Percentiles rank a stretch among this genome's conserved stretches.
Evolutionary conservation across 2,113 vertebrate genomes (phyloP).

Genomic region (Pluvialis apricaria): DNA sequence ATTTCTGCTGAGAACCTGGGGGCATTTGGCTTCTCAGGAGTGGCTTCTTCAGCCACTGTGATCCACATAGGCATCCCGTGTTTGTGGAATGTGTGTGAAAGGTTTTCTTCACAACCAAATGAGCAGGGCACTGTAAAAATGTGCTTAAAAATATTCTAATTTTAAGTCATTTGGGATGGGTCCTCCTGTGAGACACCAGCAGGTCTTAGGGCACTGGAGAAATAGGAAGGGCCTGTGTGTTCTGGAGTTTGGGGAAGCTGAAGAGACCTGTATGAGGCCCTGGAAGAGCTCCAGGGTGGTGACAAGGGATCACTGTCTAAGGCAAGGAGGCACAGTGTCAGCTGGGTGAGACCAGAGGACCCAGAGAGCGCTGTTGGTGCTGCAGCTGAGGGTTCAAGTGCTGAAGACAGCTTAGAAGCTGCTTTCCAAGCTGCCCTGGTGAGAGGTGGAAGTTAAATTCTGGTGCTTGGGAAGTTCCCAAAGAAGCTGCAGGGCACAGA

Average conservation of each 20-base stretch:
- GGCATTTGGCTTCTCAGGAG: not conserved
- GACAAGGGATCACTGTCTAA: not conserved
- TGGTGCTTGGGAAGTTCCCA: not conserved
- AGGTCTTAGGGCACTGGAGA: not conserved
- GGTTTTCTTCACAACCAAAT: not conserved
- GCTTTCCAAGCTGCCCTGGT: not conserved
- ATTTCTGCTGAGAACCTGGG: not conserved
- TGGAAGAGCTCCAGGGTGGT: not conserved
- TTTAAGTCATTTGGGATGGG: not conserved
- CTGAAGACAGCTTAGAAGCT: not conserved
- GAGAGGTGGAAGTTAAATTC: not conserved
- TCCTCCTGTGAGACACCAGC: not conserved
- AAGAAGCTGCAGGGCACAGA: not conserved
- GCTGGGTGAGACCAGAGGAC: not conserved
- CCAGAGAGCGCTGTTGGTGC: not conserved
- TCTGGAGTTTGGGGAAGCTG: not conserved
- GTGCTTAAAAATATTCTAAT: not conserved
- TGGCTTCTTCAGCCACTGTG: not conserved
- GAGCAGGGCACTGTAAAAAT: not conserved
- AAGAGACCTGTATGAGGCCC: not conserved
- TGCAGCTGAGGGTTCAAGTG: not conserved
- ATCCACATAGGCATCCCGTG: not conserved
- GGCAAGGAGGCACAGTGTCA: not conserved
- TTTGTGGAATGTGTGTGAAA: not conserved
- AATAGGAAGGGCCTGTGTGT: not conserved